Base-by-base conservation (phyloP, 2,797 vertebrate species). In the Garrulus glandarius region DNA sequence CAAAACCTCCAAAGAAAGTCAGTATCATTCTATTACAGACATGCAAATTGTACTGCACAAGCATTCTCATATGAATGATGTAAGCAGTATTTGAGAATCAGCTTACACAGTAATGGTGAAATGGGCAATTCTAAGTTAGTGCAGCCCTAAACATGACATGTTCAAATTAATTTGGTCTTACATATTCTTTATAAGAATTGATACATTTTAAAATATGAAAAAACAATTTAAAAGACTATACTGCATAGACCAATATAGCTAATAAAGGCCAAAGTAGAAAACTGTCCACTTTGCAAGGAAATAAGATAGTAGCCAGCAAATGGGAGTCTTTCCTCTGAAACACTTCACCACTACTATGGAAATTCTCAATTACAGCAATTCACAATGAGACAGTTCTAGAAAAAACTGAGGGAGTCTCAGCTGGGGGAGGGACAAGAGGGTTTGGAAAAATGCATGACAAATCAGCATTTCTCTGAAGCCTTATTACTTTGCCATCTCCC, bases 321-420 rank as follows among this genome's bases (percentile, higher is more conserved):
- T 12, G 68, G 83, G 36, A 75, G 26, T 64, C 57, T 74, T 74
- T 65, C 82, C 50, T 84, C 67, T 43, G 63, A 83, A 91, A 91
- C 86, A 68, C 39, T 82, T 97, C 98, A 96, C 97, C 96, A 95
- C 93, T 95, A 96, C 95, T 50, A 20, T n/a, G 95, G 61, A 68
- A 94, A 94, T 96, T 98, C 97, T 98, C 97, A 97, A 95, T 56
- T 96, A 96, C 93, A 89, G 90, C 93, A 84, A 81, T 72, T 50
- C 46, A 82, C 61, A 79, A 67, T 74, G 87, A 88, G 44, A 83
- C 43, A 30, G 80, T 46, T 89, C 77, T 86, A 96, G 90, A 95
- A 52, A 94, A 95, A 41, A 76, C 68, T 76, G 50, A 60, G 93
- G 34, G 34, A 81, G 57, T 70, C 65, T 29, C 72, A 50, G 71